A percentile compares a stretch with the other conserved stretches of the same genome.
Evolutionary conservation across 2,113 vertebrate genomes (phyloP).

Genomic region (Aptenodytes patagonicus): DNA sequence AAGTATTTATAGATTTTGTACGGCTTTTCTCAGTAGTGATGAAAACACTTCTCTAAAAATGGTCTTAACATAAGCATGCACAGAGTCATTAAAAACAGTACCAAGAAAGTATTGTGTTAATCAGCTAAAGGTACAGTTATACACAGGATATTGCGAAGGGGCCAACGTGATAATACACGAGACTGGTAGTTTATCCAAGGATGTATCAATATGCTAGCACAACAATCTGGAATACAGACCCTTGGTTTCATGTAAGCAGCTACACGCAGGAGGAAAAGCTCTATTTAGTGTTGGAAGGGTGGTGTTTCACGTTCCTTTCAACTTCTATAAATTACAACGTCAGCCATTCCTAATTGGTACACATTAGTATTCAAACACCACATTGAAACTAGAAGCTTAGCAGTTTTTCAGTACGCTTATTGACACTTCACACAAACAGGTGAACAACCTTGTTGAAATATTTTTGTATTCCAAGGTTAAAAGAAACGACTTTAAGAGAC

Average conservation of each 20-base stretch:
- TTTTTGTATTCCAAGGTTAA: slow-evolving; percentile 9
- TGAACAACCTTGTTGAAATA: background rate
- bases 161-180: background rate
- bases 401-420: background rate
- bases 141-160: background rate
- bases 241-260: background rate
- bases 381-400: background rate
- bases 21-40: background rate
- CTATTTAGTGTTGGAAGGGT: slow-evolving; percentile 8
- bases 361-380: slow-evolving; percentile 23
- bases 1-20: background rate
- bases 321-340: background rate
- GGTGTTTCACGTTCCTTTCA: slow-evolving; percentile 33
- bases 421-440: background rate
- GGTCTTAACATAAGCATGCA: background rate
- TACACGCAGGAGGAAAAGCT: background rate
- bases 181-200: background rate
- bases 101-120: background rate
- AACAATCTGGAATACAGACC: slow-evolving; percentile 3
- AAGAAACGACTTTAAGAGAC: background rate
- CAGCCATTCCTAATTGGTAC: slow-evolving; percentile 16
- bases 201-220: background rate
- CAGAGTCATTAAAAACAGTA: background rate
- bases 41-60: background rate
- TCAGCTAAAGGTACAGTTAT: background rate